Conservation (phyloP, 2,888 invertebrate species). For the Synanthedon formicaeformis region DNA sequence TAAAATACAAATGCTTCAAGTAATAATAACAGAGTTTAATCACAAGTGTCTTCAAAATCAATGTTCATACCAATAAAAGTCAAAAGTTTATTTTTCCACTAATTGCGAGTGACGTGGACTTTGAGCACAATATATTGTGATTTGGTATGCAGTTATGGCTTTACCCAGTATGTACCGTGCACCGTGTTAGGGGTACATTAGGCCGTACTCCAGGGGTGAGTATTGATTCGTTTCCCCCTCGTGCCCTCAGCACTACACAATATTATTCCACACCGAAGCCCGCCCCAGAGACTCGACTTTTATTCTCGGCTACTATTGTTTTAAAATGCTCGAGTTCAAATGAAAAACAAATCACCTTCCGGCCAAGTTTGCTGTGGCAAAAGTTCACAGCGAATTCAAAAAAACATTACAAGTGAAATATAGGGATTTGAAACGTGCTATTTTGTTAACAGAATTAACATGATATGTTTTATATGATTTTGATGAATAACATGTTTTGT, state of each 20-base stretch:
- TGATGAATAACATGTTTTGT: too few species aligned
- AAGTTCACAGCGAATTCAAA: background rate
- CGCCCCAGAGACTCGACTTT: slow-evolving; percentile 25
- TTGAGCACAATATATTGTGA: background rate
- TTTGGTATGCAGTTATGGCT: background rate
- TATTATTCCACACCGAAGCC: slow-evolving; percentile 38
- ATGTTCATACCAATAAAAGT: background rate
- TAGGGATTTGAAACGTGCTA: too few species aligned
- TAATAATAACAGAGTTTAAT: too few species aligned
- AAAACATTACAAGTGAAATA: background rate
- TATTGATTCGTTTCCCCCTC: slow-evolving; percentile 54
- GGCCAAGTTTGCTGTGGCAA: background rate
- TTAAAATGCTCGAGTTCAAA: background rate
- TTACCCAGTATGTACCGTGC: background rate
- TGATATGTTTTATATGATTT: too few species aligned
- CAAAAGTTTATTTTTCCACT: background rate
- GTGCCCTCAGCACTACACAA: slow-evolving; percentile 36
- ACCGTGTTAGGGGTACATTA: slow-evolving; percentile 43
- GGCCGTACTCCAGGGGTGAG: slow-evolving; percentile 49
- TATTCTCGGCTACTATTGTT: background rate
- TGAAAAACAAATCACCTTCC: background rate
- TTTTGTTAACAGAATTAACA: too few species aligned
- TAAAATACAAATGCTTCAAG: too few species aligned
- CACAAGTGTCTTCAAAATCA: slow-evolving; percentile 2
- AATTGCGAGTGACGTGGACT: background rate